Evolutionary conservation across 1,140 invertebrate species (phyloP).

Genomic region (Drosophila sp.): DNA sequence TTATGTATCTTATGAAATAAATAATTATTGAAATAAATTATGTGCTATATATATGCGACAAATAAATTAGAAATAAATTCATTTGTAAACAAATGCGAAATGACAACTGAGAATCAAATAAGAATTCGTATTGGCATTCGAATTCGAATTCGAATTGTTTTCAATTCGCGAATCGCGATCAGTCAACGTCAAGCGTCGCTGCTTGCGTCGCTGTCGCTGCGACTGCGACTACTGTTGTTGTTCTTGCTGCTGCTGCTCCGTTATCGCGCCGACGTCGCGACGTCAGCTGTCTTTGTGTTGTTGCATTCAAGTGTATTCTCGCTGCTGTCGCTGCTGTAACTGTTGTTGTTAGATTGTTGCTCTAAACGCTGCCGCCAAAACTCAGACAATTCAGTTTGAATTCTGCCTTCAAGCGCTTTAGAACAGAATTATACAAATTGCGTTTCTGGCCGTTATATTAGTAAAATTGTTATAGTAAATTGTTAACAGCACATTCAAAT

Average conservation of each 20-base stretch:
- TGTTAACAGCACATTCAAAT: constrained; percentile 10
- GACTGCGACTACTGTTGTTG: constrained; percentile 1
- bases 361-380: constrained; percentile 60
- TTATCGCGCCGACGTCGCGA: constrained; percentile 7
- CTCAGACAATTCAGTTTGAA: constrained; percentile 75
- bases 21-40: constrained; percentile 11
- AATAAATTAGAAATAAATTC: neutral
- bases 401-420: constrained; percentile 77
- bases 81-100: neutral
- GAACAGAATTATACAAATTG: constrained; percentile 48
- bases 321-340: neutral
- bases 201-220: constrained; percentile 36
- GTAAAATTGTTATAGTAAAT: neutral
- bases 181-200: neutral
- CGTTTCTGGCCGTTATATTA: neutral
- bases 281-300: constrained; percentile 8
- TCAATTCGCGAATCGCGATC: constrained; percentile 12
- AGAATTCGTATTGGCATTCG: constrained; percentile 31
- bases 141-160: constrained; percentile 8
- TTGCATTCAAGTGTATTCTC: neutral
- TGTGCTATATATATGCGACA: neutral
- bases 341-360: constrained; percentile 9
- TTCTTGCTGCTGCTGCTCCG: neutral
- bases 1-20: constrained; percentile 19
- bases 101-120: neutral